Conservation (phyloP, 37 sponge, comb jelly and placozoan genomes). For the Lycopodina hypogea region DNA sequence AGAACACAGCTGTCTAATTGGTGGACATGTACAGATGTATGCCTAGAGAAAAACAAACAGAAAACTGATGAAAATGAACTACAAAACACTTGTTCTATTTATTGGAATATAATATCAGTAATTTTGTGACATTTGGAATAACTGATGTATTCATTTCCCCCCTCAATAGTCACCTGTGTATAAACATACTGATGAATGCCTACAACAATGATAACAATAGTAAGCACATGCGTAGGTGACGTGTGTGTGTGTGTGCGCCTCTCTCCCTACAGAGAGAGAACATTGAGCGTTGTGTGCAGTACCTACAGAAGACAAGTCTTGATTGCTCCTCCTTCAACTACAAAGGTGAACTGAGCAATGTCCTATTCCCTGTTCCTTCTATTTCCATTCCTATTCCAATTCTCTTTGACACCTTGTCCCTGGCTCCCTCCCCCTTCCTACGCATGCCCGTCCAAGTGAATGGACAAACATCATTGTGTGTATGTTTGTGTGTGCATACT, state of each 20-base stretch:
- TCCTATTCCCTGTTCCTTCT: not conserved
- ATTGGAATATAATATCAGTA: too few relatives aligned
- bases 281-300: conserved; percentile 37
- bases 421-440: not conserved
- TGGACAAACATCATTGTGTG: not conserved
- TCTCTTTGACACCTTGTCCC: not conserved
- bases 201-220: too few relatives aligned
- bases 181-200: too few relatives aligned
- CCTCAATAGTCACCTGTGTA: too few relatives aligned
- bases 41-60: too few relatives aligned
- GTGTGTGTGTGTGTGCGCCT: not conserved
- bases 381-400: not conserved
- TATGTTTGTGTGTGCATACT: not conserved
- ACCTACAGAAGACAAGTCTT: conserved; percentile 22
- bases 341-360: conserved; percentile 7
- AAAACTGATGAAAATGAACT: too few relatives aligned
- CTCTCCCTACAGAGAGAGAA: conserved; percentile 34
- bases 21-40: too few relatives aligned
- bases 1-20: too few relatives aligned
- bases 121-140: too few relatives aligned
- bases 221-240: not conserved
- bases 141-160: too few relatives aligned
- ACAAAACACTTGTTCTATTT: too few relatives aligned
- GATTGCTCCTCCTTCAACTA: conserved; percentile 28
- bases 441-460: not conserved